These are phyloP conservation scores for Kradibia gibbosae DNA, from an alignment of 1,140 invertebrate genomes.

Conservation along the genomic window DNA sequence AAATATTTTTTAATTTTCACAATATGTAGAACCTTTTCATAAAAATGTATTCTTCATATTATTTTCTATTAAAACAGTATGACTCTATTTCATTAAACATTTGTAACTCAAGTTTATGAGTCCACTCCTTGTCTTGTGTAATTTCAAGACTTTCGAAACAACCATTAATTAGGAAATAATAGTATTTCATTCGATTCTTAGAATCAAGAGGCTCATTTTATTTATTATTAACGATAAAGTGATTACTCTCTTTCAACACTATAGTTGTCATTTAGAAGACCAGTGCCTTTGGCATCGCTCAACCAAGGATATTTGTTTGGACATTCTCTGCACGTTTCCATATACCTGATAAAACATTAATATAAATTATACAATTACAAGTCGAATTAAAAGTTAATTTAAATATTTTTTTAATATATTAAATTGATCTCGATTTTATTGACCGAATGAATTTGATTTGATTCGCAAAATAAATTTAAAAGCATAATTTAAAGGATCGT, in stretches of 20 bases:
- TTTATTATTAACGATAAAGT: constrained; percentile 19
- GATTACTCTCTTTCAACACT: constrained; percentile 77
- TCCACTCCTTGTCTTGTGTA: constrained; percentile 34
- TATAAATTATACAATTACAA: constrained; percentile 16
- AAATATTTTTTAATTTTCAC: constrained; percentile 42
- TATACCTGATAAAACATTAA: constrained; percentile 77
- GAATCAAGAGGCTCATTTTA: constrained; percentile 38
- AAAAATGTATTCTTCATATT: constrained; percentile 26
- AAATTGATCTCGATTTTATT: too few relatives aligned
- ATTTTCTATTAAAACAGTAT: constrained; percentile 19
- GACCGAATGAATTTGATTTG: too few relatives aligned
- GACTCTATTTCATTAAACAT: constrained; percentile 45
- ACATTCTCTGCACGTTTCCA: constrained; percentile 90
- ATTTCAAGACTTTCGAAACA: constrained; percentile 23
- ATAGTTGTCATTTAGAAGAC: constrained; percentile 83
- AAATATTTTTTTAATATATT: too few relatives aligned
- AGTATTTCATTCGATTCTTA: constrained; percentile 43
- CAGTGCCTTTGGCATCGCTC: constrained; percentile 87
- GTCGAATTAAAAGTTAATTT: constrained; percentile 33
- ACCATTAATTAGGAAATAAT: constrained; percentile 27
- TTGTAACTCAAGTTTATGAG: constrained; percentile 42
- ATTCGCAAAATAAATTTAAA: too few relatives aligned
- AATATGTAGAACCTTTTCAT: constrained; percentile 28
- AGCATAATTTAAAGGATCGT: too few relatives aligned
- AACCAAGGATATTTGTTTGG: constrained; percentile 91